Base-by-base conservation (phyloP, 1,140 invertebrate genomes). In the Caenorhabditis tropicalis region DNA sequence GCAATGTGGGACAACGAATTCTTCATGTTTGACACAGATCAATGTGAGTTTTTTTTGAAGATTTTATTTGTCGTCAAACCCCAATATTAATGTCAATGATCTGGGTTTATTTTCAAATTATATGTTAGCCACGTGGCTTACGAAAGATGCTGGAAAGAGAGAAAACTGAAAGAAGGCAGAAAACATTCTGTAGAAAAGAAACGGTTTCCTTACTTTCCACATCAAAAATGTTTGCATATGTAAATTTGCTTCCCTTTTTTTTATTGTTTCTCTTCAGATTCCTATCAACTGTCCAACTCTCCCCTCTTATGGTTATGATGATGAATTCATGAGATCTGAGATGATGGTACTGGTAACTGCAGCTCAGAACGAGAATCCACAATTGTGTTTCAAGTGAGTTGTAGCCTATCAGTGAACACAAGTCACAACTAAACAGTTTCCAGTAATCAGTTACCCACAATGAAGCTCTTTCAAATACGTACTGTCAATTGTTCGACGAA, bases 281-380 rank as follows among this genome's bases (percentile, higher is more conserved):
- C 53, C 53, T 29, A 21, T 58, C 6, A 58, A 58, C 19, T 58
- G 58, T 36, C 58, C 58, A 4, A 65, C 10, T n/a, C 7, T 12
- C 24, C 58, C 58, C 10, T 3, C 33, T 19, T 65, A 65, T 19
- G 58, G 58, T 27, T 65, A 65, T 36, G 58, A 65, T 2, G 58
- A 65, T 65, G 58, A 65, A 65, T 65, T 65, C 31, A 65, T 65
- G 31, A 65, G 58, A 65, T 65, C 58, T 33, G 58, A 65, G 36
- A 65, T 65, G 0, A 65, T 65, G 58, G 58, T 65, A 16, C 16
- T 65, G 12, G n/a, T 31, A 36, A 65, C 58, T 19, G 58, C 58
- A 16, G 58, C 58, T 33, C 58, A 65, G 36, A 65, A 65, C 24
- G 58, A 65, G 19, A 65, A 65, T 65, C 58, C 58, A 33, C 58